Percentiles rank a stretch among this genome's conserved stretches.
Conservation (phyloP, 2,113 vertebrate species). For the Zapornia atra region DNA sequence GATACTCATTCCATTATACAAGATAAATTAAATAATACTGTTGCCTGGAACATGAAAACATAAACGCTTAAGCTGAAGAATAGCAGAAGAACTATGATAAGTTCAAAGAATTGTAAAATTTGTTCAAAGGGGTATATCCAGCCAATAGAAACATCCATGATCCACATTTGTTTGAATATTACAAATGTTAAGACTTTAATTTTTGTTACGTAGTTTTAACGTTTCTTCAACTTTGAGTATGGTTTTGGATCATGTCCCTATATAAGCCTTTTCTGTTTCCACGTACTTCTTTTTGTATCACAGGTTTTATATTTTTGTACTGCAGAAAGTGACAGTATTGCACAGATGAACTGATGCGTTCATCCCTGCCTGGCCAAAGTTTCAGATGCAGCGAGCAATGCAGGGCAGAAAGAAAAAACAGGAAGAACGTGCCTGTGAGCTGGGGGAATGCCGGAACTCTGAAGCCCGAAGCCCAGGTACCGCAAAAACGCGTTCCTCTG, state of each 20-base stretch:
- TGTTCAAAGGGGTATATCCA: neutral
- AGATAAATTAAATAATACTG: neutral
- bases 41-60: neutral
- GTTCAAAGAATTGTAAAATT: neutral
- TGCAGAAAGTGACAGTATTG: neutral
- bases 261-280: neutral
- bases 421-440: neutral
- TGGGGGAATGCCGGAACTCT: too few relatives aligned
- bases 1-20: neutral
- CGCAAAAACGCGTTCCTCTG: neutral
- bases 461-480: neutral
- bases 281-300: neutral
- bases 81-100: neutral
- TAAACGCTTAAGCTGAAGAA: neutral
- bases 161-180: neutral
- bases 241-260: neutral
- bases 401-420: neutral
- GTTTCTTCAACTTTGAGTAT: neutral
- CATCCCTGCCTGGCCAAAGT: neutral
- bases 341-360: neutral
- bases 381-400: neutral
- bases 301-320: neutral
- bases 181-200: neutral
- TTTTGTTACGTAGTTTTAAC: neutral
- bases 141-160: neutral